Evolutionary conservation across 2,797 vertebrate genomes (phyloP).

Genomic region (Amblyraja radiata): DNA sequence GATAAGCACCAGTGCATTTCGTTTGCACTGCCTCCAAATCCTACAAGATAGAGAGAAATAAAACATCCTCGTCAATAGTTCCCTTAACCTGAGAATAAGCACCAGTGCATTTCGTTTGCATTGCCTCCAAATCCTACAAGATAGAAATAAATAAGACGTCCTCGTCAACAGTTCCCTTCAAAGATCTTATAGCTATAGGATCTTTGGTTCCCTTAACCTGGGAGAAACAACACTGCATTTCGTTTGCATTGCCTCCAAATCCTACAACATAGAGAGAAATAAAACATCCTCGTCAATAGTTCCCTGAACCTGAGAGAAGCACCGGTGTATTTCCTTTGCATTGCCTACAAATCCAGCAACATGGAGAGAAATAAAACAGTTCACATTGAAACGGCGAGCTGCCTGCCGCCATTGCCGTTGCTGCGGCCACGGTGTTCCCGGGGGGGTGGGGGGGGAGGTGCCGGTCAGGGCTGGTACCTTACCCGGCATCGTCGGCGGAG

Average conservation of each 20-base stretch:
- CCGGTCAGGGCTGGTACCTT: not conserved
- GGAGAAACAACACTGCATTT: too few species aligned
- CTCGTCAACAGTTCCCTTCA: too few species aligned
- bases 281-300: constrained; percentile 38
- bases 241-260: constrained; percentile 48
- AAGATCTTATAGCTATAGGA: too few species aligned
- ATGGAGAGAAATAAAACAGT: not conserved
- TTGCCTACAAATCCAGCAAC: constrained; percentile 55
- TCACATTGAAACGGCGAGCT: not conserved
- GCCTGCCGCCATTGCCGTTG: not conserved
- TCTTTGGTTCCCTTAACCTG: too few species aligned
- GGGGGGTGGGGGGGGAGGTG: not conserved
- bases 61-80: constrained; percentile 39
- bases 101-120: constrained; percentile 47
- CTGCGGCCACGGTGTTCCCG: not conserved
- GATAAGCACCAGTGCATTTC: too few species aligned
- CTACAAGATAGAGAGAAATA: constrained; percentile 44
- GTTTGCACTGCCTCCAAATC: constrained; percentile 50
- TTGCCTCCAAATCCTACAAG: too few species aligned
- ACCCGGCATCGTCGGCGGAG: constrained; percentile 26
- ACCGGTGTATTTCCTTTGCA: constrained; percentile 60
- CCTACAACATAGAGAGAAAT: constrained; percentile 46
- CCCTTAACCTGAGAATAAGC: constrained; percentile 61
- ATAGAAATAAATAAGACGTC: too few species aligned
- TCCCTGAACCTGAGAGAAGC: constrained; percentile 61